Percentiles rank a stretch among this genome's conserved stretches.
phyloP scores from a whole-genome alignment of 2,888 invertebrate species.

The Plagiodera versicolora region DNA sequence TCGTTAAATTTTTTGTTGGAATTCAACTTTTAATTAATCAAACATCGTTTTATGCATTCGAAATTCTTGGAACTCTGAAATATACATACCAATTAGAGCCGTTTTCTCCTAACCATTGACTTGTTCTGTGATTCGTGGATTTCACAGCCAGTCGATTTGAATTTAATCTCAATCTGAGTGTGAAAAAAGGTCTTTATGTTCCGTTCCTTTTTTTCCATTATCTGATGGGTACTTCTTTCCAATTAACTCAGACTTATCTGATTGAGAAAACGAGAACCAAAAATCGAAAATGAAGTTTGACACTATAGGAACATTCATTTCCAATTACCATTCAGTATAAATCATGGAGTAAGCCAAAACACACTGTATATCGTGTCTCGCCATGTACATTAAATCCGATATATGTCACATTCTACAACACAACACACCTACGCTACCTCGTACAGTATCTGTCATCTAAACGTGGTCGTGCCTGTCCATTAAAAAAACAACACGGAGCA shows the following conservation, averaged over 20 bases:
- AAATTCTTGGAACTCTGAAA: not conserved
- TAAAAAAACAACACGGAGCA: constrained; percentile 1
- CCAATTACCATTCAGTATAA: no score
- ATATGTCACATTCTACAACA: constrained; percentile 12
- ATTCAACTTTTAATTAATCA: not conserved
- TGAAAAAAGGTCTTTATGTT: constrained; percentile 12
- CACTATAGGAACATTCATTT: no score
- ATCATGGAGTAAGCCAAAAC: no score
- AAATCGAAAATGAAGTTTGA: not conserved
- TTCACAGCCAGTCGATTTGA: constrained; percentile 16
- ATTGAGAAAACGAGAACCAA: not conserved
- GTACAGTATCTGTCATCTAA: constrained; percentile 17
- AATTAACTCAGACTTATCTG: constrained; percentile 8
- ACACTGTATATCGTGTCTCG: not conserved
- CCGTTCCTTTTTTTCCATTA: constrained; percentile 13
- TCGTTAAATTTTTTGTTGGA: not conserved
- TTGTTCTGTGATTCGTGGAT: constrained; percentile 12
- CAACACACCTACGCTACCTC: constrained; percentile 12
- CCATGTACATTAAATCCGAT: constrained; percentile 1
- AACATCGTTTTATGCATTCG: not conserved
- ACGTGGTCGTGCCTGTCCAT: constrained; percentile 10
- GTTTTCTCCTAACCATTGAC: constrained; percentile 14
- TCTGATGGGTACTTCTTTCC: constrained; percentile 12
- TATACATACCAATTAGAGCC: constrained; percentile 10
- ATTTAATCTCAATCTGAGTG: constrained; percentile 24